phyloP scores from a whole-genome alignment of 35 echinoderm and acorn worm genomes.

The Diadema setosum region DNA sequence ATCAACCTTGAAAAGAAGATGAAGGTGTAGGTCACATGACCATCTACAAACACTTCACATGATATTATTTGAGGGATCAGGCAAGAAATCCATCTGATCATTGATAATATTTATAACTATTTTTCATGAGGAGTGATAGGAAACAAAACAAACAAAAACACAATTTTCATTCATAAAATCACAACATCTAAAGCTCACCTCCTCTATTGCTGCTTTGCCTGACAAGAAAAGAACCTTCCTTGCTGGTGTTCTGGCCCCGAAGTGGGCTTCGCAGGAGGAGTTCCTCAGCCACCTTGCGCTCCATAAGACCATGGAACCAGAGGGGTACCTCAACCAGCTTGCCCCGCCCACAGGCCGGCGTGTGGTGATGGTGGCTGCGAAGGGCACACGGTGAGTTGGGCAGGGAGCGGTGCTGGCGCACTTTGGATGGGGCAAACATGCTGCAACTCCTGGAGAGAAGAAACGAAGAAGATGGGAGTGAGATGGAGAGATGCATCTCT shows the following conservation, averaged over 20 bases:
- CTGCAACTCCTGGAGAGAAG: conserved; percentile 8
- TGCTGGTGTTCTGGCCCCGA: conserved; percentile 6
- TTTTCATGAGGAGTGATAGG: too few species aligned
- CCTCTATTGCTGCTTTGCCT: conserved; percentile 92
- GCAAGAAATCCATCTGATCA: too few species aligned
- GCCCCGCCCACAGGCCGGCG: not conserved
- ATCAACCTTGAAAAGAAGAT: too few species aligned
- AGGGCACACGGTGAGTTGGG: not conserved
- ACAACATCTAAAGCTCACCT: conserved; percentile 56
- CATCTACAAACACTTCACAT: too few species aligned
- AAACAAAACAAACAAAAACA: too few species aligned
- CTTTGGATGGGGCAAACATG: conserved; percentile 3
- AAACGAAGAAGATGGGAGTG: not conserved
- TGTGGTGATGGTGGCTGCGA: not conserved
- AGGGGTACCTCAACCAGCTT: conserved; percentile 50
- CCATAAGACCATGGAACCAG: conserved; percentile 94
- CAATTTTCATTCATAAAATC: too few species aligned
- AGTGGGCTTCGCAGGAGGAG: conserved; percentile 67
- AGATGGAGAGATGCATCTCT: too few species aligned
- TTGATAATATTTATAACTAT: too few species aligned
- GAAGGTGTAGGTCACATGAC: too few species aligned
- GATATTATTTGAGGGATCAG: too few species aligned
- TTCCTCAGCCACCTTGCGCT: conserved; percentile 79
- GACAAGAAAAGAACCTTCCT: conserved; percentile 81
- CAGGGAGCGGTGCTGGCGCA: not conserved